Percentiles rank a stretch among this genome's conserved stretches.
Conservation (phyloP, 2,113 vertebrate species). For the Microcebus jonahi region DNA sequence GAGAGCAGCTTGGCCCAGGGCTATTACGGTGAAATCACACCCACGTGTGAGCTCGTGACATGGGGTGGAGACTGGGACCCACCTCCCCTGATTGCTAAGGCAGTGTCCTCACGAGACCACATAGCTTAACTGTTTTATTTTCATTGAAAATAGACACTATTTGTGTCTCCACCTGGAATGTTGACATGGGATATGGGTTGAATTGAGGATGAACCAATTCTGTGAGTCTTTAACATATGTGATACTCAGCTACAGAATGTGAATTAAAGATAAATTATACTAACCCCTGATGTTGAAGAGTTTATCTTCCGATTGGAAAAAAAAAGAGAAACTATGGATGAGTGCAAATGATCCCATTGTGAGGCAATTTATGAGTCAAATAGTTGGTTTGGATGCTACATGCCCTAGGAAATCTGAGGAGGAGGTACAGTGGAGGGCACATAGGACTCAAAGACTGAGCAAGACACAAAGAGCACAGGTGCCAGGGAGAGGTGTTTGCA, state of each 20-base stretch:
- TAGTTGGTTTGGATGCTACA: background rate
- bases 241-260: background rate
- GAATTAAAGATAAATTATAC: background rate
- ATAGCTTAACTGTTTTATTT: background rate
- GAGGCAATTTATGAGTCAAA: background rate
- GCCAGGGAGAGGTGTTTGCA: background rate
- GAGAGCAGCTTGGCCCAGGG: rapidly evolving
- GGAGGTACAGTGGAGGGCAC: background rate
- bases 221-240: background rate
- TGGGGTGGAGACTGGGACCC: rapidly evolving
- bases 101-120: rapidly evolving
- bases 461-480: background rate
- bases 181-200: background rate
- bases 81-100: background rate
- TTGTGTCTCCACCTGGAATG: background rate
- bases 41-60: too few relatives aligned
- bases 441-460: background rate
- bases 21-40: background rate
- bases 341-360: background rate
- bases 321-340: background rate
- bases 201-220: background rate
- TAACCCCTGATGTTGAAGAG: background rate
- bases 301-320: background rate
- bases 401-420: background rate
- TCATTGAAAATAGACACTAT: background rate